Conservation (phyloP, 2,113 vertebrate species). For the Tretioscincus oriximinensis region DNA sequence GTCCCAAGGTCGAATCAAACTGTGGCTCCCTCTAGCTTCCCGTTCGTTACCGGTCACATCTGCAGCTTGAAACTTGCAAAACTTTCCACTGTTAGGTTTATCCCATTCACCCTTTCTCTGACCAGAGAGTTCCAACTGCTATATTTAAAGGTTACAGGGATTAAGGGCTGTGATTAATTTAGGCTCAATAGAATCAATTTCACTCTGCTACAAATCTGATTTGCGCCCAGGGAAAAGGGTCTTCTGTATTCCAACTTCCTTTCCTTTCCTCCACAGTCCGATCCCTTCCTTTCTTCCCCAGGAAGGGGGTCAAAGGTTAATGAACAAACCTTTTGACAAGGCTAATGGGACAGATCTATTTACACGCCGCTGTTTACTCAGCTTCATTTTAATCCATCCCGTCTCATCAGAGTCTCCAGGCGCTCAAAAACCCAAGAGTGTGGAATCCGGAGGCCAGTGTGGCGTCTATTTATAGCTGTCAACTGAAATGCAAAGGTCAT, state of each 20-base stretch:
- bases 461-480: not conserved
- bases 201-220: slow-evolving; percentile 81
- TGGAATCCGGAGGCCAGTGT: not conserved
- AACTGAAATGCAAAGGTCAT: accelerated
- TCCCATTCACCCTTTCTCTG: slow-evolving; percentile 22
- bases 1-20: no score
- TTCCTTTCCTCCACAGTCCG: not conserved
- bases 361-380: slow-evolving; percentile 40
- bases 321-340: slow-evolving; percentile 54
- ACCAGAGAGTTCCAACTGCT: slow-evolving; percentile 63
- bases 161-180: slow-evolving; percentile 90
- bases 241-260: slow-evolving; percentile 48
- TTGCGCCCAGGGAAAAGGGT: slow-evolving; percentile 68
- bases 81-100: slow-evolving; percentile 29
- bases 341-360: slow-evolving; percentile 53
- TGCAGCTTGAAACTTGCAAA: slow-evolving; percentile 41
- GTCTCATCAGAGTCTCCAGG: slow-evolving; percentile 12
- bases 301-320: slow-evolving; percentile 32
- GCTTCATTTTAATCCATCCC: slow-evolving; percentile 38
- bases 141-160: slow-evolving; percentile 78
- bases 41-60: no score
- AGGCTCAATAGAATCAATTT: slow-evolving; percentile 89
- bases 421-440: slow-evolving; percentile 24
- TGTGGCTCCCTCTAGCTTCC: no score
- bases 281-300: not conserved